These are phyloP conservation scores for Drosophila austrosaltans DNA, from an alignment of 2,888 invertebrate species.

Conservation along the genomic window DNA sequence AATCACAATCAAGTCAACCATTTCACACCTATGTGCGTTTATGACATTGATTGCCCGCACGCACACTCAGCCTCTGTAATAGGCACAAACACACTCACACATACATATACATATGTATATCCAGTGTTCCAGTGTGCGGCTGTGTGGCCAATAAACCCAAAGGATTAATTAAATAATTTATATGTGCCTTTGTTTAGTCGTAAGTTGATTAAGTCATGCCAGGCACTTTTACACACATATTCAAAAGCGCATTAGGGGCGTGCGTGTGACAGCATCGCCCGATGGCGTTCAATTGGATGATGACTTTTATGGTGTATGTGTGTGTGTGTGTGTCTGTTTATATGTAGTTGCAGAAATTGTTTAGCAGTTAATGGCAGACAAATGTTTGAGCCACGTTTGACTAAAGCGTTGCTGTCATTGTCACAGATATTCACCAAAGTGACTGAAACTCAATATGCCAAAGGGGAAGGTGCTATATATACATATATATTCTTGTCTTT, in stretches of 20 bases:
- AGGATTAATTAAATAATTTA: constrained; percentile 76
- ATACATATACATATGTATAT: neutral
- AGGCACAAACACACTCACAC: constrained; percentile 17
- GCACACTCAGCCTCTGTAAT: constrained; percentile 45
- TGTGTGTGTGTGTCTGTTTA: neutral
- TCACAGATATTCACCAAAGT: constrained; percentile 29
- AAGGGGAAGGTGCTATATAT: neutral
- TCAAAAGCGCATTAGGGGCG: constrained; percentile 65
- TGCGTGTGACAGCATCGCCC: constrained; percentile 51
- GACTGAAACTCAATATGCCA: neutral
- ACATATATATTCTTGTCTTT: constrained; percentile 1
- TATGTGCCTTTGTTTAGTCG: constrained; percentile 72
- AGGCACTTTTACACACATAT: constrained; percentile 7
- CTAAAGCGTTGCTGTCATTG: constrained; percentile 36
- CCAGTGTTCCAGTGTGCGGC: constrained; percentile 7
- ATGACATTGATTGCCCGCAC: constrained; percentile 74
- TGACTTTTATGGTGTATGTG: constrained; percentile 46
- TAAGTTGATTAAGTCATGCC: constrained; percentile 71
- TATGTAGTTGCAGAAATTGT: constrained; percentile 52
- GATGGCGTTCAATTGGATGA: constrained; percentile 17
- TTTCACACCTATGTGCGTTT: constrained; percentile 68
- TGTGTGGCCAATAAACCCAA: constrained; percentile 61
- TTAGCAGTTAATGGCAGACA: constrained; percentile 63
- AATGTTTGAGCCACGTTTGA: constrained; percentile 56
- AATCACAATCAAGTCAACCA: constrained; percentile 64